A percentile compares a stretch with the other conserved stretches of the same genome.
These are phyloP conservation scores for Aspidoscelis tigris DNA, from an alignment of 2,113 vertebrate genomes.

Conservation along the genomic window DNA sequence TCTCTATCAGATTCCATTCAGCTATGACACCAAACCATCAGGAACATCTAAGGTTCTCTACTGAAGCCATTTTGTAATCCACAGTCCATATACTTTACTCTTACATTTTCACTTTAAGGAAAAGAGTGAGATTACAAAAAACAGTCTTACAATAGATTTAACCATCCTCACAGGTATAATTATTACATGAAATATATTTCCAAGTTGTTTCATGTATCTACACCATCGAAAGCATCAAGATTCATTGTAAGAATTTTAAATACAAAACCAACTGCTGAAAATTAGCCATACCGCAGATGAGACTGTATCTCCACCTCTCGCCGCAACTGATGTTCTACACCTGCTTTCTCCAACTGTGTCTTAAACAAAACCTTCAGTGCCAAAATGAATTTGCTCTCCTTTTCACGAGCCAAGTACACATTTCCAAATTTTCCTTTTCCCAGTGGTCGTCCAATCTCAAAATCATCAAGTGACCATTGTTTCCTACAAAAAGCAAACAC, in stretches of 20 bases:
- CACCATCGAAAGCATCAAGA: neutral
- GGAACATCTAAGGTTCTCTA: too few species aligned
- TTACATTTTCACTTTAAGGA: too few species aligned
- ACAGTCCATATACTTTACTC: too few species aligned
- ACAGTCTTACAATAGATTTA: too few species aligned
- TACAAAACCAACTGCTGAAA: neutral
- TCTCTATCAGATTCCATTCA: neutral
- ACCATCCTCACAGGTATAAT: too few species aligned
- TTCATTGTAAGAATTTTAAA: neutral
- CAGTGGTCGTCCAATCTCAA: constrained; percentile 93
- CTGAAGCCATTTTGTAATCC: too few species aligned
- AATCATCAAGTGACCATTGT: constrained; percentile 92
- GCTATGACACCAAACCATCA: neutral
- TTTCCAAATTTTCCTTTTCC: constrained; percentile 98
- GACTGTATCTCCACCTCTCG: constrained; percentile 98
- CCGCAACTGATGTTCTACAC: constrained; percentile 93
- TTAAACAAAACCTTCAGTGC: constrained; percentile 97
- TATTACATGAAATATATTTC: neutral
- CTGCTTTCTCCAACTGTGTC: constrained; percentile 92
- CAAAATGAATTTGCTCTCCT: constrained; percentile 92
- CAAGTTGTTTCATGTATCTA: neutral
- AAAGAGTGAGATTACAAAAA: too few species aligned
- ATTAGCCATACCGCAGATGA: constrained; percentile 86
- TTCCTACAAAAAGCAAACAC: constrained; percentile 74
- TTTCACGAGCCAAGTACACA: constrained; percentile 94